Conservation (phyloP, 2,113 vertebrate genomes). For the Scopus umbretta region DNA sequence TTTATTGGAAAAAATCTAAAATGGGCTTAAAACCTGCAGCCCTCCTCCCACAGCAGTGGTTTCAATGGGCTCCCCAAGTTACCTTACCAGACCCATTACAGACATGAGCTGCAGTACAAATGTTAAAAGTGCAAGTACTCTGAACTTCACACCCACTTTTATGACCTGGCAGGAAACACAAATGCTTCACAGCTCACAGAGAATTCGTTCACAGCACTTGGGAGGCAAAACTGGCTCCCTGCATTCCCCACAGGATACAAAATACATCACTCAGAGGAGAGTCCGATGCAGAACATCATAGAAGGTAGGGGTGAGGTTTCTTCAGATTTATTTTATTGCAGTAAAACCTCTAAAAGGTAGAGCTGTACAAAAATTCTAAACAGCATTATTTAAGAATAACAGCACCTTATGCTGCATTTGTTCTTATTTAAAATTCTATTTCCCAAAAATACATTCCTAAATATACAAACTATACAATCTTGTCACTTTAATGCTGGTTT, state of each 20-base stretch:
- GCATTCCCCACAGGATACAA: conserved; percentile 61
- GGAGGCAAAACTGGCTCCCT: conserved; percentile 4
- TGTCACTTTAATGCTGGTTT: conserved; percentile 78
- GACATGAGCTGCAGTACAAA: conserved; percentile 37
- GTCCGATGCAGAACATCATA: conserved; percentile 24
- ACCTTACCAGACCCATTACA: conserved; percentile 18
- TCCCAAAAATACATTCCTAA: conserved; percentile 82
- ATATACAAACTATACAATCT: conserved; percentile 86
- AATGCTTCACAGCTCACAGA: conserved; percentile 63
- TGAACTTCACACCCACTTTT: conserved; percentile 44
- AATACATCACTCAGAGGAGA: conserved; percentile 53
- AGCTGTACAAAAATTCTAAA: conserved; percentile 77
- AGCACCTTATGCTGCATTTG: conserved; percentile 66
- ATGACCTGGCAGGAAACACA: conserved; percentile 47
- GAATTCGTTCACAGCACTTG: conserved; percentile 37
- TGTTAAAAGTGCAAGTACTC: conserved; percentile 50
- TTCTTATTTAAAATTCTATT: conserved; percentile 78
- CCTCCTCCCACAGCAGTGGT: conserved; percentile 65
- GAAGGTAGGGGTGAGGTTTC: conserved; percentile 56
- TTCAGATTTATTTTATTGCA: conserved; percentile 71
- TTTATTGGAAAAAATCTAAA: conserved; percentile 69
- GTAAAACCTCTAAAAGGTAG: conserved; percentile 73
- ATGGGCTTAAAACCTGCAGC: conserved; percentile 36
- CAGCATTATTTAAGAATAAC: conserved; percentile 69
- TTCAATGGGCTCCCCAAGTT: conserved; percentile 65